These are phyloP conservation scores for Corythaeola cristata DNA, from an alignment of 2,113 vertebrate species.

Conservation along the genomic window DNA sequence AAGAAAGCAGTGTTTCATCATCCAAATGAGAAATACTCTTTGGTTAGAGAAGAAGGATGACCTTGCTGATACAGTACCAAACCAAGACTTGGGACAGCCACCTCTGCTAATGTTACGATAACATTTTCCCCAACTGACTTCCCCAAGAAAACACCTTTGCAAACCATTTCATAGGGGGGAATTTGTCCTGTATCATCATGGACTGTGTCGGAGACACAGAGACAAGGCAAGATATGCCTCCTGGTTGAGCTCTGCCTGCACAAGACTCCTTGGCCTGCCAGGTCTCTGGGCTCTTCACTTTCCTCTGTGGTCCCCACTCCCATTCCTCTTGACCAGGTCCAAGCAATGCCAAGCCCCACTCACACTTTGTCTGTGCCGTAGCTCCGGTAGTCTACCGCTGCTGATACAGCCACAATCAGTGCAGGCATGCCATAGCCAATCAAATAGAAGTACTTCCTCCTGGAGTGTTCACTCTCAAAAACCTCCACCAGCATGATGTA, in stretches of 20 bases:
- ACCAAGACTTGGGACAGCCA: neutral
- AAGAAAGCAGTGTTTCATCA: neutral
- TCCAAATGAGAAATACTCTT: neutral
- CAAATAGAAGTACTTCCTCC: slow-evolving; percentile 94
- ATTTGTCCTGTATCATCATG: neutral
- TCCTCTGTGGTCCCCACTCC: neutral
- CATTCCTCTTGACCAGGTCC: neutral
- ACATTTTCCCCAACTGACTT: neutral
- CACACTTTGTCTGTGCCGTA: slow-evolving; percentile 96
- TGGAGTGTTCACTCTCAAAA: slow-evolving; percentile 96
- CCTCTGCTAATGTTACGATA: neutral
- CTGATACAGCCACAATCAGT: slow-evolving; percentile 91
- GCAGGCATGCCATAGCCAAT: slow-evolving; percentile 95
- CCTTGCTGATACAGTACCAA: neutral
- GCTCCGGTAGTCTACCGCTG: slow-evolving; percentile 94
- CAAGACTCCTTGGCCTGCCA: neutral
- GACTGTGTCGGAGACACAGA: neutral
- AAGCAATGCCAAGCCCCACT: slow-evolving; percentile 62
- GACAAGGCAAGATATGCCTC: neutral
- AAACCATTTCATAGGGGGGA: neutral
- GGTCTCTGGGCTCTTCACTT: neutral
- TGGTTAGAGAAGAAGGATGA: neutral
- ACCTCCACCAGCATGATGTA: slow-evolving; percentile 99
- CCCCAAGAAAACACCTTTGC: neutral
- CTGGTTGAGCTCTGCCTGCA: neutral